Evolutionary conservation across 2,113 vertebrate genomes (phyloP).

Genomic region (Cranoglanis bouderius): DNA sequence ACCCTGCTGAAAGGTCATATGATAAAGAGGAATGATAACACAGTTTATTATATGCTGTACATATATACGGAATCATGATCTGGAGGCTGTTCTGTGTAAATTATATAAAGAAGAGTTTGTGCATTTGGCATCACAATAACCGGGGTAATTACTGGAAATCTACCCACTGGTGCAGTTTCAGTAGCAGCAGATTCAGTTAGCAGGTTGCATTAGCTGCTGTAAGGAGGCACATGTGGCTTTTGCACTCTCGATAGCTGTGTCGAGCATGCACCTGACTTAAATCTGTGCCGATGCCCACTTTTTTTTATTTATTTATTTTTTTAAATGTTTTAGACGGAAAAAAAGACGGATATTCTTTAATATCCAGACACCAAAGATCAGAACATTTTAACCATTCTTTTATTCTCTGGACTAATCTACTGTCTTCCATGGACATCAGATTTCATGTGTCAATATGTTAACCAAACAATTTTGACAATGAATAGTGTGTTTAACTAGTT

Average conservation of each 20-base stretch:
- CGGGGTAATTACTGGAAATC: not conserved
- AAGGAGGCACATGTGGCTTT: not conserved
- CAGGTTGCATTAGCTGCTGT: constrained; percentile 26
- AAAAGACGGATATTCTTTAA: not conserved
- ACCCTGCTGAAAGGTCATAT: not conserved
- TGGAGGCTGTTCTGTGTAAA: not conserved
- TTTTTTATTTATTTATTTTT: too few relatives aligned
- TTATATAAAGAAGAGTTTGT: not conserved
- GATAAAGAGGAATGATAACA: not conserved
- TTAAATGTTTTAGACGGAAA: not conserved
- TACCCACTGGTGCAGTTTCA: constrained; percentile 14
- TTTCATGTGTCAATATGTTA: not conserved
- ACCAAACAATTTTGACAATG: too few relatives aligned
- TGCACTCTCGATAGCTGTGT: not conserved
- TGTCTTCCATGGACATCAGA: not conserved
- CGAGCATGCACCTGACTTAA: not conserved
- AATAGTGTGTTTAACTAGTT: not conserved
- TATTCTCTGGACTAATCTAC: not conserved
- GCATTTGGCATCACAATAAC: not conserved
- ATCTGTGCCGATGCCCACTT: not conserved
- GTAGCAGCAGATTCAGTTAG: not conserved
- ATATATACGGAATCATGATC: not conserved
- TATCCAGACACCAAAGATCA: not conserved
- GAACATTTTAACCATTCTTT: not conserved
- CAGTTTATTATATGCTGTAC: not conserved